Evolutionary conservation across 1,140 invertebrate species (phyloP).

Genomic region (Drosophila murphyi): DNA sequence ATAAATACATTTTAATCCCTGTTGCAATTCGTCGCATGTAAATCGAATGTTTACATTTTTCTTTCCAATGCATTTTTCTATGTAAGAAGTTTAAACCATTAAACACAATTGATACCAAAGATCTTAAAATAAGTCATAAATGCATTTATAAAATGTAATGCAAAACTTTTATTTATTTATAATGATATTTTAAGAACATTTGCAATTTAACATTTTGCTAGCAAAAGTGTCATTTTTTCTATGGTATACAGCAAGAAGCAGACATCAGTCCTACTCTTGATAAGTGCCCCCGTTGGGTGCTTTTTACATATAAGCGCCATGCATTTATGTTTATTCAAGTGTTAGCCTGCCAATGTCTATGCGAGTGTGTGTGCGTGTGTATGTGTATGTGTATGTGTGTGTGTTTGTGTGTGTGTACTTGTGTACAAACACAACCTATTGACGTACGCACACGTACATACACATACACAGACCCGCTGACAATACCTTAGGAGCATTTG

Average conservation of each 20-base stretch:
- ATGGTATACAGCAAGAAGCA: conserved; percentile 19
- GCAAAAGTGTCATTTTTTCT: not conserved
- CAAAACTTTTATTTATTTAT: too few species aligned
- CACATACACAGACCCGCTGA: conserved; percentile 34
- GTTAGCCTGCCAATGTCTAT: conserved; percentile 41
- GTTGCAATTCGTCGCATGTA: too few species aligned
- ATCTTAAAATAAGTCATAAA: too few species aligned
- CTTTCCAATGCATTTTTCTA: too few species aligned
- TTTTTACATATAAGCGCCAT: conserved; percentile 75
- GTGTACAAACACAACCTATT: conserved; percentile 49
- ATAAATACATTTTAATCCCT: too few species aligned
- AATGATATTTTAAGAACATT: too few species aligned
- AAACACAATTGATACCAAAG: too few species aligned
- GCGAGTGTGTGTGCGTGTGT: conserved; percentile 10
- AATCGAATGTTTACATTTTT: too few species aligned
- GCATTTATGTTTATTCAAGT: conserved; percentile 78
- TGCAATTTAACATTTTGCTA: not conserved
- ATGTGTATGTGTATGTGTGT: conserved; percentile 14
- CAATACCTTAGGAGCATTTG: conserved; percentile 46
- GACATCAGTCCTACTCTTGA: conserved; percentile 42
- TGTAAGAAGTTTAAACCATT: too few species aligned
- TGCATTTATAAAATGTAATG: too few species aligned
- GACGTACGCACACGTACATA: conserved; percentile 40
- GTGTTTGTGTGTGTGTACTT: conserved; percentile 20
- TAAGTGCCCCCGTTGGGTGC: conserved; percentile 76